phyloP scores from a whole-genome alignment of 2,113 vertebrate species.

The Zosterops japonicus region DNA sequence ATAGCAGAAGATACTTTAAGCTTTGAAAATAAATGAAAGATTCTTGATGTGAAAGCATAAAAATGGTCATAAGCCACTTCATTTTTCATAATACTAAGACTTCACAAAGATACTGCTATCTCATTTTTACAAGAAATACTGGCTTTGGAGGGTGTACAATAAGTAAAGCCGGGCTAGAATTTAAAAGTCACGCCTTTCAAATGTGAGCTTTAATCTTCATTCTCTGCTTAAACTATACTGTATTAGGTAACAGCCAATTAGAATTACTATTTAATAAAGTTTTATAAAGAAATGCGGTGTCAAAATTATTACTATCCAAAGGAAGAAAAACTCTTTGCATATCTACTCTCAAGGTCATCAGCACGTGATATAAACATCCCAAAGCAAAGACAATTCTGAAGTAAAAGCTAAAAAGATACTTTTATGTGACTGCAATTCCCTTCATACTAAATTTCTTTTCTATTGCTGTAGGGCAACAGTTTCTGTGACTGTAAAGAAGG shows the following conservation, averaged over 20 bases:
- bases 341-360: conserved; percentile 36
- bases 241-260: neutral
- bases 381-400: conserved; percentile 50
- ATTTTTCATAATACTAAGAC: conserved; percentile 52
- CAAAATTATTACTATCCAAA: conserved; percentile 17
- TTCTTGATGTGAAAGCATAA: conserved; percentile 22
- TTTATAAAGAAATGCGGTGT: neutral
- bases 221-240: neutral
- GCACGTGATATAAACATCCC: neutral
- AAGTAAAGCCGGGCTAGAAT: conserved; percentile 55
- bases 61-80: conserved; percentile 30
- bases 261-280: neutral
- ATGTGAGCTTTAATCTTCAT: conserved; percentile 46
- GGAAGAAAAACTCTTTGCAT: neutral
- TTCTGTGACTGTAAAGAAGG: conserved; percentile 46
- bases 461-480: conserved; percentile 36
- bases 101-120: conserved; percentile 43
- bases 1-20: conserved; percentile 19
- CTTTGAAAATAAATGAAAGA: conserved; percentile 51
- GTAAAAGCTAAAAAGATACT: conserved; percentile 22
- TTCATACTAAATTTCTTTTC: conserved; percentile 43
- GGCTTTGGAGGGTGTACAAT: conserved; percentile 23
- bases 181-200: conserved; percentile 32
- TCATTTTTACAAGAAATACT: conserved; percentile 42
- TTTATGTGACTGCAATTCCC: conserved; percentile 30